phyloP scores from a whole-genome alignment of 1,140 invertebrate species.

The Tetramorium alpestre region DNA sequence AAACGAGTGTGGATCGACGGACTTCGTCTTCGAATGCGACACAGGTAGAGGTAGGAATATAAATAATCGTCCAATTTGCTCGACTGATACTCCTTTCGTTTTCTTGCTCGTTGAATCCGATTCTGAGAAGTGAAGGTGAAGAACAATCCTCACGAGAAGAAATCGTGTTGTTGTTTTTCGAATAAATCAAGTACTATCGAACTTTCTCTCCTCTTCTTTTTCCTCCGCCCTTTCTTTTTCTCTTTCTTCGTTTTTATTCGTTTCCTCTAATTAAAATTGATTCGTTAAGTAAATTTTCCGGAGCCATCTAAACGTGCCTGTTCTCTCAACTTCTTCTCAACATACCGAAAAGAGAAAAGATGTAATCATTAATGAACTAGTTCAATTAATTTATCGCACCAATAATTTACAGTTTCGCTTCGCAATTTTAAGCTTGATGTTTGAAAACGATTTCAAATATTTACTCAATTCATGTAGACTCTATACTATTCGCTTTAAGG shows the following conservation, averaged over 20 bases:
- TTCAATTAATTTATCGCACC: not conserved
- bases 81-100: conserved; percentile 67
- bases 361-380: not conserved
- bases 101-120: conserved; percentile 14
- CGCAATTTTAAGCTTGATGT: not conserved
- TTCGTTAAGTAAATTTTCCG: not conserved
- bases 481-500: not conserved
- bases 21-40: conserved; percentile 13
- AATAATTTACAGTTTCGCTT: not conserved
- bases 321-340: conserved; percentile 7
- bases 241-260: not conserved
- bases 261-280: conserved; percentile 8
- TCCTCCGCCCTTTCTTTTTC: not conserved
- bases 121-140: conserved; percentile 7
- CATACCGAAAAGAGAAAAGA: not conserved
- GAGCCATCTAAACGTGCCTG: not conserved
- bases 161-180: conserved; percentile 2
- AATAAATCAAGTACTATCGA: conserved; percentile 13
- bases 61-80: conserved; percentile 81
- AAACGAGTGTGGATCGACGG: conserved; percentile 22
- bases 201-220: not conserved
- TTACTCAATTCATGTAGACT: not conserved
- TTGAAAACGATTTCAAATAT: not conserved
- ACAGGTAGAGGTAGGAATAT: conserved; percentile 69
- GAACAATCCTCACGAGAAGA: not conserved